Base-by-base conservation (phyloP, 64 coral and sea anemone species). In the Pocillopora verrucosa region DNA sequence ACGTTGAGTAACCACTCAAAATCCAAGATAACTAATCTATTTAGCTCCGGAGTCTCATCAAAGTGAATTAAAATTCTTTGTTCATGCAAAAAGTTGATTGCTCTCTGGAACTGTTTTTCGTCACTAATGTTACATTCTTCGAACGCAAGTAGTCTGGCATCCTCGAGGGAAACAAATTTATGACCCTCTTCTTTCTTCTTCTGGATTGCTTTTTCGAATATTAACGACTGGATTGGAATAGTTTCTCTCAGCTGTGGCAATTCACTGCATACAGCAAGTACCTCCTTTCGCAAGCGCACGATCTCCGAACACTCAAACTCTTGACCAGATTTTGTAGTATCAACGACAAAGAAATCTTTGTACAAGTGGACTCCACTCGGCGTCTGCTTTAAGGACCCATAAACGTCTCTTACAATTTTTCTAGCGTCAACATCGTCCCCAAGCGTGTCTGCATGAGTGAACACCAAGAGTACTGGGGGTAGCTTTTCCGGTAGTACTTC, bases 381-480 rank as follows among this genome's bases (percentile, higher is more conserved):
- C 38, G 67, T 85, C 7, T 16, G 26, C 78, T 80, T n/a, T 30
- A 80, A 38, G 59, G 22, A 60, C 14, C 56, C 56, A 80, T 58
- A 34, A 9, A 80, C 15, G 11, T 80, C 78, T 7, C 37, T 1
- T 7, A 51, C 78, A 20, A 59, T n/a, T 14, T 34, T 34, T n/a
- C 13, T 61, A n/a, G 88, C 5, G 1, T 73, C 61, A 58, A 10
- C 65, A 12, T 65, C 36, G 14, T 38, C 56, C 61, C 35, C 59
- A 59, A 60, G 45, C 20, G n/a, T 89, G 56, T 89, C 87, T 11
- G 87, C 87, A 34, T 67, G 76, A 30, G 87, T 89, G 13, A 75
- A 89, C 10, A 69, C 65, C 24, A 69, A 69, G 65, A 69, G 22
- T 0, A 69, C 65, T 69, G 65, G 65, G 17, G 65, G 88, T 4